Percentiles rank a stretch among this genome's conserved stretches.
These are phyloP conservation scores for Atherinomorus stipes DNA, from an alignment of 2,113 vertebrate genomes.

Conservation along the genomic window DNA sequence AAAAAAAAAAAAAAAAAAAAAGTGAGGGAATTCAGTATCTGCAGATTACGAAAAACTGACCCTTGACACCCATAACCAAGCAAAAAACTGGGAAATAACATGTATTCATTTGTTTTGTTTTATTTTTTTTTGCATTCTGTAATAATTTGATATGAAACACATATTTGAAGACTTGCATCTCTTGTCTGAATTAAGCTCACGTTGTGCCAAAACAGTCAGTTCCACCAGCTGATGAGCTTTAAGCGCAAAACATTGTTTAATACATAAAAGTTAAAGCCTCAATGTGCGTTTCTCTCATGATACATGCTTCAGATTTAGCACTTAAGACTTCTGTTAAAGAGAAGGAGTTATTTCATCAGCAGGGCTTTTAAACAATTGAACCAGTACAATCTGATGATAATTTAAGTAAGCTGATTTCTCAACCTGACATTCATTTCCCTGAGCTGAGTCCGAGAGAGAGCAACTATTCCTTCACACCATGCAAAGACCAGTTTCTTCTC, in stretches of 20 bases:
- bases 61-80: neutral
- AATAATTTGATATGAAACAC: slow-evolving; percentile 3
- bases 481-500: slow-evolving; percentile 57
- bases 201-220: slow-evolving; percentile 1
- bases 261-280: neutral
- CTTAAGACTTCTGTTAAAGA: slow-evolving; percentile 7
- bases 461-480: slow-evolving; percentile 50
- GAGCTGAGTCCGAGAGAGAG: slow-evolving; percentile 49
- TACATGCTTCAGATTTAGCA: slow-evolving; percentile 27
- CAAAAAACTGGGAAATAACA: slow-evolving; percentile 20
- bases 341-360: slow-evolving; percentile 45
- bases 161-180: slow-evolving; percentile 5
- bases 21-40: neutral
- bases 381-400: slow-evolving; percentile 39
- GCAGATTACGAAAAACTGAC: neutral
- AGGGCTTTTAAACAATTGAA: slow-evolving; percentile 33
- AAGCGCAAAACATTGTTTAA: slow-evolving; percentile 20
- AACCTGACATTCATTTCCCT: slow-evolving; percentile 57
- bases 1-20: no score
- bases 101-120: slow-evolving; percentile 63
- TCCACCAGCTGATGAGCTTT: slow-evolving; percentile 16
- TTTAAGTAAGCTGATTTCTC: slow-evolving; percentile 51
- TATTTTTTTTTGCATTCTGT: slow-evolving; percentile 20
- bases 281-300: slow-evolving; percentile 6
- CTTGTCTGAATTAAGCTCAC: slow-evolving; percentile 16